Conservation (phyloP, 2,113 vertebrate species). For the Platycercus adscitus region DNA sequence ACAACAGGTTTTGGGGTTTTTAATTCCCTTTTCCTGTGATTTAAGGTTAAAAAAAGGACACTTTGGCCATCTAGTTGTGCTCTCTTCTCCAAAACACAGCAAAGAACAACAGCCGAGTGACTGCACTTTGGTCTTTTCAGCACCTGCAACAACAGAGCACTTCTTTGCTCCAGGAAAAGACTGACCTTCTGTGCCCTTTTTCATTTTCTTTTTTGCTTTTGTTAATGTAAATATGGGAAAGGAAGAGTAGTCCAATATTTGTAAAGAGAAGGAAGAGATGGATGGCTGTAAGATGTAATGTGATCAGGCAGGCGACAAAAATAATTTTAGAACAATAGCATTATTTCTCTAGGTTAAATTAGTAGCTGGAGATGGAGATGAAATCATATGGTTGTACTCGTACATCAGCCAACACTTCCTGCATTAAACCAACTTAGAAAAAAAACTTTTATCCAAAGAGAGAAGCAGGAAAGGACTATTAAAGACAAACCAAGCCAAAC, state of each 20-base stretch:
- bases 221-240: neutral
- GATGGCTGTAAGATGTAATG: neutral
- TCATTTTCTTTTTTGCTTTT: neutral
- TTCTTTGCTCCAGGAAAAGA: neutral
- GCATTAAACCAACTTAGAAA: neutral
- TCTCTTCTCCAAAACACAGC: neutral
- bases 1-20: neutral
- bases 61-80: too few species aligned
- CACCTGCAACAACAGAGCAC: neutral
- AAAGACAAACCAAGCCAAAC: neutral
- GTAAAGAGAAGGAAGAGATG: neutral
- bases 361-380: neutral
- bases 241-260: neutral
- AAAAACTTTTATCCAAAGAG: neutral
- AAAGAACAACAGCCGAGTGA: neutral
- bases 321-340: neutral
- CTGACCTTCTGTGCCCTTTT: neutral
- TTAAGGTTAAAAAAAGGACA: neutral
- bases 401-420: neutral
- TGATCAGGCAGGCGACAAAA: neutral
- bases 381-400: neutral
- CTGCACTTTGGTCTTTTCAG: neutral
- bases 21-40: constrained; percentile 6
- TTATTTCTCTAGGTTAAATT: neutral
- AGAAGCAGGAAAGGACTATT: neutral